Conservation (phyloP, 2,113 vertebrate species). For the Hucho hucho region DNA sequence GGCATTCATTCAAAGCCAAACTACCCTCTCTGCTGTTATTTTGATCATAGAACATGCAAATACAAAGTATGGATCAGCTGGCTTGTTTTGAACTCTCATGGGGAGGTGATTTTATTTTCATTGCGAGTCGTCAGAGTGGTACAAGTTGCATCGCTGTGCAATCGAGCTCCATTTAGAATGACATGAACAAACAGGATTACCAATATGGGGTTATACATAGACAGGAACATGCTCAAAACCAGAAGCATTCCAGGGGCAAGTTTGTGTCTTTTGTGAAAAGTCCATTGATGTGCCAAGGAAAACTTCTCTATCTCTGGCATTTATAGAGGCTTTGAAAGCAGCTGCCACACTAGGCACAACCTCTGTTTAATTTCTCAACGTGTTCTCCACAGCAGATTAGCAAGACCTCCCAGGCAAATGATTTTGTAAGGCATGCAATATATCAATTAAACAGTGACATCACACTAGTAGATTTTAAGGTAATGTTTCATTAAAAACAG, state of each 20-base stretch:
- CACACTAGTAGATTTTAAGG: too few relatives aligned
- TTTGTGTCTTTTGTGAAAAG: neutral
- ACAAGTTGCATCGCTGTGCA: neutral
- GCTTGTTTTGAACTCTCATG: slow-evolving; percentile 30
- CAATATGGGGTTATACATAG: slow-evolving; percentile 34
- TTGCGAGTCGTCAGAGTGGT: neutral
- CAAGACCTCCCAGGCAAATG: neutral
- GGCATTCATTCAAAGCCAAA: neutral
- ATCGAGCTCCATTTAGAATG: neutral
- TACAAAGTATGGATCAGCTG: slow-evolving; percentile 32
- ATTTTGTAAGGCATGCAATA: neutral
- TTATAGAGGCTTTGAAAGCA: neutral
- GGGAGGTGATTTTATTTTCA: neutral
- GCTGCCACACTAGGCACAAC: neutral
- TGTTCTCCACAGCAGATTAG: neutral
- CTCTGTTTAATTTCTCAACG: neutral
- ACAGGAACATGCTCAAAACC: slow-evolving; percentile 45
- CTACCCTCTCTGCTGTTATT: slow-evolving; percentile 14
- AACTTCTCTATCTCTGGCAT: neutral
- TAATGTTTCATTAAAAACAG: too few relatives aligned
- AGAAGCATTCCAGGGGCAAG: slow-evolving; percentile 27
- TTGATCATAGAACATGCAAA: slow-evolving; percentile 29
- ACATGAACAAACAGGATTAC: neutral
- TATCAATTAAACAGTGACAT: too few relatives aligned
- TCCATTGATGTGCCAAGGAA: neutral